Evolutionary conservation across 2,888 invertebrate genomes (phyloP).

Genomic region (Tanypteryx hageni): DNA sequence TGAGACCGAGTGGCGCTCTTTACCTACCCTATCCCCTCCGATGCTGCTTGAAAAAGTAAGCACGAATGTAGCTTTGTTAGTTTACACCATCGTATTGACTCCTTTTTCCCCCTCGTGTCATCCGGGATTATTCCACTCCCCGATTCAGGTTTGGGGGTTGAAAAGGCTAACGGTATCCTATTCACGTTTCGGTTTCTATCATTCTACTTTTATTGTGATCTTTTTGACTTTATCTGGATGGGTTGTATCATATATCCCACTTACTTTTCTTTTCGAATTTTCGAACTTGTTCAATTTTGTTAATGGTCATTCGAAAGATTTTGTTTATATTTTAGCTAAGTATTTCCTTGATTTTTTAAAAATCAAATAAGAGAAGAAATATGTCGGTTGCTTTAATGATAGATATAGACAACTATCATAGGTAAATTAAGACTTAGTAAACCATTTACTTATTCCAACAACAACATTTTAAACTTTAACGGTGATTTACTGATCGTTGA

Average conservation of each 20-base stretch:
- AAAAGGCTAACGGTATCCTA: neutral
- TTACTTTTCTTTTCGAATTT: too few relatives aligned
- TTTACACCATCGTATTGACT: conserved; percentile 25
- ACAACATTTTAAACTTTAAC: too few relatives aligned
- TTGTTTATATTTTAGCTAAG: too few relatives aligned
- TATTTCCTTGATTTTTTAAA: too few relatives aligned
- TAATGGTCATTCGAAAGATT: too few relatives aligned
- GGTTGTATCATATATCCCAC: neutral
- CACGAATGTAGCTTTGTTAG: conserved; percentile 46
- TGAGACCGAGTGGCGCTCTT: neutral
- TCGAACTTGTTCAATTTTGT: too few relatives aligned
- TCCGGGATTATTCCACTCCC: conserved; percentile 1
- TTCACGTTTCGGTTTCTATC: conserved; percentile 9
- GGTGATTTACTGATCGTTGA: too few relatives aligned
- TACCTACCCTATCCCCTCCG: neutral
- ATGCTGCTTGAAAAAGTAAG: neutral
- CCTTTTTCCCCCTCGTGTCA: conserved; percentile 26
- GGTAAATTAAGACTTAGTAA: too few relatives aligned
- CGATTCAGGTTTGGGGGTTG: neutral
- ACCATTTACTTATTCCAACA: too few relatives aligned
- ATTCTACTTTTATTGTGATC: conserved; percentile 7
- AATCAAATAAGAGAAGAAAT: too few relatives aligned
- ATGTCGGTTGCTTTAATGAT: too few relatives aligned
- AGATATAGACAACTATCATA: too few relatives aligned
- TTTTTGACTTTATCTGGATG: neutral